Percentiles rank a stretch among this genome's conserved stretches.
Evolutionary conservation across 2,113 vertebrate species (phyloP).

Genomic region (Cottus gobio): DNA sequence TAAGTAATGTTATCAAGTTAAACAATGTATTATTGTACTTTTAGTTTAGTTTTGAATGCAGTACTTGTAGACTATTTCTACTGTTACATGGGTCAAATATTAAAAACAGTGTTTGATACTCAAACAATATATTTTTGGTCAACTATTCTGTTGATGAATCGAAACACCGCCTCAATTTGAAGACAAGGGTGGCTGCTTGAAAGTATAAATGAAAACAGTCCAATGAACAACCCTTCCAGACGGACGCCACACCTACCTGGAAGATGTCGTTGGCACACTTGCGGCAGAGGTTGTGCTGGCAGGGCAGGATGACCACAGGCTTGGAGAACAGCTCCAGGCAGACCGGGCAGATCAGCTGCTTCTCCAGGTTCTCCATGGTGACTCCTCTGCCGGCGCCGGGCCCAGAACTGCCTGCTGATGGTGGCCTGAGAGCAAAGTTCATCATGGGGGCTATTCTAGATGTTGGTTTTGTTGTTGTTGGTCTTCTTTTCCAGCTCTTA

Average conservation of each 20-base stretch:
- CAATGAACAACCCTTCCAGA: neutral
- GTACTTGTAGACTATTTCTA: neutral
- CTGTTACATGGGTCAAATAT: neutral
- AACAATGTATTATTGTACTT: neutral
- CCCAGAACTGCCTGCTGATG: conserved; percentile 57
- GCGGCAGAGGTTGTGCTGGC: conserved; percentile 54
- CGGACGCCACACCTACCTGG: conserved; percentile 69
- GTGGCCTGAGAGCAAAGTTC: conserved; percentile 89
- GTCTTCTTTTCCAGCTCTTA: neutral
- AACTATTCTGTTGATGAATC: neutral
- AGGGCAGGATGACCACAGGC: conserved; percentile 87
- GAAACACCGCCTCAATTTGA: neutral
- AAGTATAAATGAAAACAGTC: neutral
- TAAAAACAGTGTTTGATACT: neutral
- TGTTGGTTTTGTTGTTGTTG: neutral
- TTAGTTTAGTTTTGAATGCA: neutral
- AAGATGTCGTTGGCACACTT: conserved; percentile 88
- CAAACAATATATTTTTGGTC: neutral
- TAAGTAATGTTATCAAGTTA: neutral
- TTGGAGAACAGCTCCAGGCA: conserved; percentile 88
- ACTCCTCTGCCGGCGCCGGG: conserved; percentile 26
- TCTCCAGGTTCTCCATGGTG: conserved; percentile 89
- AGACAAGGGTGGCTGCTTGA: neutral
- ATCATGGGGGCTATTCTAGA: conserved; percentile 68
- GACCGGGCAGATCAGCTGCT: conserved; percentile 88